Evolutionary conservation across 2,888 invertebrate genomes (phyloP).

Genomic region (Microplitis deprimator): DNA sequence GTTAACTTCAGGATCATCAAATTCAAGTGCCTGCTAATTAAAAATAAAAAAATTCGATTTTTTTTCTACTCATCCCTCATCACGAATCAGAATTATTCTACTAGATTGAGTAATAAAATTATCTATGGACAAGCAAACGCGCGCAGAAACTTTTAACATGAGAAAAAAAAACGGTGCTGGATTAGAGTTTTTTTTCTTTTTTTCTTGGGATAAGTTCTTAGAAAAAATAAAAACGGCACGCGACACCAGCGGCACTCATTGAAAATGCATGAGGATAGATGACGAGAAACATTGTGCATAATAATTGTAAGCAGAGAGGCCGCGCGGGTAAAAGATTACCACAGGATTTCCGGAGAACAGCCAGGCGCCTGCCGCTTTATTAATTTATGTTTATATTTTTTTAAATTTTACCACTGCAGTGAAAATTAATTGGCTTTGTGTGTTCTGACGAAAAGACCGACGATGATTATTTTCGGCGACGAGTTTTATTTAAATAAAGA

Average conservation of each 20-base stretch:
- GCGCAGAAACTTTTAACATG: too few relatives aligned
- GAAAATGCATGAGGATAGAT: slow-evolving; percentile 59
- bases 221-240: slow-evolving; percentile 49
- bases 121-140: too few relatives aligned
- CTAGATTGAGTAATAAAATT: too few relatives aligned
- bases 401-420: slow-evolving; percentile 42
- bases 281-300: slow-evolving; percentile 57
- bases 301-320: slow-evolving; percentile 56
- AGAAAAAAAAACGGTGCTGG: too few relatives aligned
- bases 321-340: slow-evolving; percentile 53
- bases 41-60: too few relatives aligned
- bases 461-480: too few relatives aligned
- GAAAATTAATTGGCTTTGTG: slow-evolving; percentile 54
- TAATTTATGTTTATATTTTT: slow-evolving; percentile 30
- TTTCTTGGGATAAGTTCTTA: neutral
- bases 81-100: too few relatives aligned
- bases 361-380: slow-evolving; percentile 43
- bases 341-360: slow-evolving; percentile 66
- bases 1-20: too few relatives aligned
- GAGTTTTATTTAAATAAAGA: too few relatives aligned
- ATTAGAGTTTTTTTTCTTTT: neutral
- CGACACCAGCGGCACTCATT: slow-evolving; percentile 62
- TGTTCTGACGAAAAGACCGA: too few relatives aligned
- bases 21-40: too few relatives aligned
- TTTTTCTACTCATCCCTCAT: too few relatives aligned